Evolutionary conservation across 2,113 vertebrate genomes (phyloP).

Genomic region (Mustelus asterias): DNA sequence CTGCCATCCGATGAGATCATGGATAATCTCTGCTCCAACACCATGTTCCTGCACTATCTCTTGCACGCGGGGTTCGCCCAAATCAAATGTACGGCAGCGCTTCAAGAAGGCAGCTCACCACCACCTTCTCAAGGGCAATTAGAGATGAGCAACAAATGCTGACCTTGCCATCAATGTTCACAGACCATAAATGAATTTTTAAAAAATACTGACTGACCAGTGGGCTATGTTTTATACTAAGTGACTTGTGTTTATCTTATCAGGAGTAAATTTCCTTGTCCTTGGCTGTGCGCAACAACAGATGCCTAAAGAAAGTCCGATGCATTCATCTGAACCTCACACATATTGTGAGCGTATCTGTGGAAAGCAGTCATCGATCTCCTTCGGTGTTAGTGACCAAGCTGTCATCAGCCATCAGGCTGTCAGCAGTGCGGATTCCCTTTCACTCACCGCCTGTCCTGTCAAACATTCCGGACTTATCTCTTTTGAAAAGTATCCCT

Average conservation of each 20-base stretch:
- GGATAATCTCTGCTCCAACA: no score
- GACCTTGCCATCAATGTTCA: neutral
- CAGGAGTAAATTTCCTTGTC: neutral
- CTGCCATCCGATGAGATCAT: no score
- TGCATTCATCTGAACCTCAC: neutral
- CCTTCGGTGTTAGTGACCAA: neutral
- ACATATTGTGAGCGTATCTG: neutral
- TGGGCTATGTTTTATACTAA: neutral
- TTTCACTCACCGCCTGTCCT: conserved; percentile 17
- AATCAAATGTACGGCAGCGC: neutral
- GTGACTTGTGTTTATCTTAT: neutral
- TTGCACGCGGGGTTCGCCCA: neutral
- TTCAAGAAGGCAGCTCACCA: neutral
- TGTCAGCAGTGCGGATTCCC: neutral
- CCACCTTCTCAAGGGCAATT: neutral
- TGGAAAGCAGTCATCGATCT: neutral
- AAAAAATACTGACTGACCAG: neutral
- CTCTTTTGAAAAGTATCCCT: conserved; percentile 5
- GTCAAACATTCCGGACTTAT: neutral
- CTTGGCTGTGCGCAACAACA: neutral
- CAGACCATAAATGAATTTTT: neutral
- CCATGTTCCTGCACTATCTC: no score
- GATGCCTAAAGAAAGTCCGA: neutral
- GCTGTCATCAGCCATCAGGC: neutral
- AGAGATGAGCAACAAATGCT: neutral